Conservation (phyloP, 2,888 invertebrate genomes). For the Temnothorax unifasciatus region DNA sequence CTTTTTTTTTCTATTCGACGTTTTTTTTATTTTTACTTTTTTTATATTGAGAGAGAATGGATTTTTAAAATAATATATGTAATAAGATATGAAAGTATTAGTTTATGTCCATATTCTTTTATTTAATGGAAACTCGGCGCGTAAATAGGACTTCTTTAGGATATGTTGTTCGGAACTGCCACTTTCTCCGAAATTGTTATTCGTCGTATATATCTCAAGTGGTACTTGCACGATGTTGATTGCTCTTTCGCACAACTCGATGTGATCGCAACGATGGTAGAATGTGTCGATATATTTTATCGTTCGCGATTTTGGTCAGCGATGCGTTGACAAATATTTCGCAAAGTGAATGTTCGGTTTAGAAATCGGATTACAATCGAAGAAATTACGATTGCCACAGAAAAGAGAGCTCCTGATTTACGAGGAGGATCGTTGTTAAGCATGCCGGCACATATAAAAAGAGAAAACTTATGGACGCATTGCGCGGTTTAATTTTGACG, state of each 20-base stretch:
- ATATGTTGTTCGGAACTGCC: constrained; percentile 21
- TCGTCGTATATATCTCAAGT: constrained; percentile 46
- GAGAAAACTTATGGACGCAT: neutral
- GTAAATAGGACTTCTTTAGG: constrained; percentile 35
- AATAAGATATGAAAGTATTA: constrained; percentile 8
- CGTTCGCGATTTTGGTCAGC: constrained; percentile 15
- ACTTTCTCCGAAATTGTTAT: constrained; percentile 40
- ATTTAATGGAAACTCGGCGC: constrained; percentile 15
- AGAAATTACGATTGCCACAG: neutral
- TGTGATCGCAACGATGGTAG: constrained; percentile 12
- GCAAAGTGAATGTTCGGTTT: neutral
- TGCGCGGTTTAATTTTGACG: constrained; percentile 28
- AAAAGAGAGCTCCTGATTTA: neutral
- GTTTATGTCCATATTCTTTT: neutral
- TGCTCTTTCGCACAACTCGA: constrained; percentile 32
- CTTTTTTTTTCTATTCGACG: neutral
- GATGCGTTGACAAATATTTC: constrained; percentile 20
- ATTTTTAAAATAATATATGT: neutral
- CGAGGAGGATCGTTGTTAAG: neutral
- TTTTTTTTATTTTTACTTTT: neutral
- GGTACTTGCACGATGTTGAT: constrained; percentile 34
- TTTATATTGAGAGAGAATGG: neutral
- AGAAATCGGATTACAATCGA: neutral
- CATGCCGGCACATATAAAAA: neutral
- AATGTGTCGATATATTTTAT: constrained; percentile 18